phyloP scores from a whole-genome alignment of 2,888 invertebrate species.

The Cerceris ruficornis region DNA sequence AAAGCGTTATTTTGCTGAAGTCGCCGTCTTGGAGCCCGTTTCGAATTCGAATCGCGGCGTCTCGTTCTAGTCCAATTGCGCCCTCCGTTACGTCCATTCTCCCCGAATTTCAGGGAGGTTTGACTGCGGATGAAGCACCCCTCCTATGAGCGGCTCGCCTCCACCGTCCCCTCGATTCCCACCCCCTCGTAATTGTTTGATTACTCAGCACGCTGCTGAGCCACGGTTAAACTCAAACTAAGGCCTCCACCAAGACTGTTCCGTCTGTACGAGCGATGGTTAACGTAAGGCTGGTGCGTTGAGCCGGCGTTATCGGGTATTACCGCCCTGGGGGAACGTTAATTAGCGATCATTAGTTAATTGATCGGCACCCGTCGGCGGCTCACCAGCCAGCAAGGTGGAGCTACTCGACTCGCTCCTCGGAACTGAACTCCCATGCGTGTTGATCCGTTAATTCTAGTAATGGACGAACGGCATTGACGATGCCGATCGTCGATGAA shows the following conservation, averaged over 20 bases:
- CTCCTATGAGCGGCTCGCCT: conserved; percentile 17
- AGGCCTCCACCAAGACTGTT: conserved; percentile 74
- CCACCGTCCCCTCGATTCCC: conserved; percentile 47
- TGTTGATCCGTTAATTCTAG: conserved; percentile 66
- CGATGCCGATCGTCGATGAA: conserved; percentile 32
- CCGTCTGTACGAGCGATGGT: conserved; percentile 56
- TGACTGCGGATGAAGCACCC: conserved; percentile 46
- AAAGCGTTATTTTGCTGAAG: conserved; percentile 80
- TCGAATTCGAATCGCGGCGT: conserved; percentile 49
- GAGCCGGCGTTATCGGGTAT: conserved; percentile 69
- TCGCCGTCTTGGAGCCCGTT: conserved; percentile 63
- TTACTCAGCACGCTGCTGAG: conserved; percentile 81
- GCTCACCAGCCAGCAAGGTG: conserved; percentile 42
- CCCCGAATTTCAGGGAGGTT: conserved; percentile 51
- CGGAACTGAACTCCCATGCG: conserved; percentile 62
- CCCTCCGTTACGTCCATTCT: conserved; percentile 53
- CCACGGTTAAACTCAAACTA: conserved; percentile 79
- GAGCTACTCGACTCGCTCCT: conserved; percentile 43
- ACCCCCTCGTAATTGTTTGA: conserved; percentile 79
- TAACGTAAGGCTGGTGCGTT: conserved; percentile 64
- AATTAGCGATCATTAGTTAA: conserved; percentile 75
- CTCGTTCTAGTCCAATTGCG: conserved; percentile 45
- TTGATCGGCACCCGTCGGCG: conserved; percentile 73
- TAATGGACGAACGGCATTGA: conserved; percentile 62
- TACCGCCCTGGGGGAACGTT: conserved; percentile 71